These are phyloP conservation scores for Huso huso DNA, from an alignment of 2,797 vertebrate species.

Conservation along the genomic window DNA sequence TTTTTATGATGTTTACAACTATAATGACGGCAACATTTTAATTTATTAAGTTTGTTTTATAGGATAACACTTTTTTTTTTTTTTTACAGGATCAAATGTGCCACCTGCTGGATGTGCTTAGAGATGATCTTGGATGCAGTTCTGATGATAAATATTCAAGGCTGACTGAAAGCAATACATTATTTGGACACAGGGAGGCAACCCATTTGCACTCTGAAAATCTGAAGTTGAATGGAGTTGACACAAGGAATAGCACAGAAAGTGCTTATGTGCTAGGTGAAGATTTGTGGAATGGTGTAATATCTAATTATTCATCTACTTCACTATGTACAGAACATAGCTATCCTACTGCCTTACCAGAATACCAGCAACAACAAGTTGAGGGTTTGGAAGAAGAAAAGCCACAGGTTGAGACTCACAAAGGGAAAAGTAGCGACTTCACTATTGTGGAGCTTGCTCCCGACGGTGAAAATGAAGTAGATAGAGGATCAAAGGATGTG, in stretches of 20 bases:
- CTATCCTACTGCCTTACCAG: constrained; percentile 16
- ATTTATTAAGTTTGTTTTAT: too few relatives aligned
- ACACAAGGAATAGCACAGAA: background rate
- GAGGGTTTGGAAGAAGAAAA: constrained; percentile 12
- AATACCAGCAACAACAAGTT: constrained; percentile 15
- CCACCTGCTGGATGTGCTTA: constrained; percentile 70
- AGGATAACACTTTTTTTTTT: constrained; percentile 1
- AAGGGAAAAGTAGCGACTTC: background rate
- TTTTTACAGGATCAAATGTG: constrained; percentile 79
- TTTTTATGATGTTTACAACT: too few relatives aligned
- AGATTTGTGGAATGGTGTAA: constrained; percentile 18
- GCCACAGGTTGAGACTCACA: constrained; percentile 6
- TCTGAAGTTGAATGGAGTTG: constrained; percentile 5
- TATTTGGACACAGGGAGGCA: constrained; percentile 17
- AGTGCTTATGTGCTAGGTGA: constrained; percentile 18
- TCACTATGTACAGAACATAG: constrained; percentile 26
- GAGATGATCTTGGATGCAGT: constrained; percentile 62
- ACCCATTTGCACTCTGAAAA: constrained; percentile 24
- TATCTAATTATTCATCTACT: constrained; percentile 7
- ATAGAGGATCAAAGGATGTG: constrained; percentile 36
- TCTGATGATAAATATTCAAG: constrained; percentile 16
- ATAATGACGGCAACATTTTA: too few relatives aligned
- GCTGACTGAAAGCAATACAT: constrained; percentile 15
- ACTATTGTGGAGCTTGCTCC: constrained; percentile 13
- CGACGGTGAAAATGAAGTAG: constrained; percentile 14